A percentile compares a stretch with the other conserved stretches of the same genome.
Evolutionary conservation across 2,113 vertebrate genomes (phyloP).

Genomic region (Pseudopipra pipra): DNA sequence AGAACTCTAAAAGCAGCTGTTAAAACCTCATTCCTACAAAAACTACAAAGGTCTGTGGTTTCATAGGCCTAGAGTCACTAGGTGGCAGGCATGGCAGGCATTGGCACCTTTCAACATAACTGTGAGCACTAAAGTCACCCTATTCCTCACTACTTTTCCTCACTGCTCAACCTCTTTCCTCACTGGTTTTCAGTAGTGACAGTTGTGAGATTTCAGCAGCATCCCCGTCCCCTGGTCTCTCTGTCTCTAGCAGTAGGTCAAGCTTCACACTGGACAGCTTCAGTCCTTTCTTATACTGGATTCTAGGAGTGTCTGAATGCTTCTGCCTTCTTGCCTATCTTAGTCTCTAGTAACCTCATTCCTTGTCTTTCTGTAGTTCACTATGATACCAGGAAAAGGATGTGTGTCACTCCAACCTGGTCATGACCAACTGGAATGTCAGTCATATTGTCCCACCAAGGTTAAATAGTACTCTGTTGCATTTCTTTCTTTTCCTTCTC

Average conservation of each 20-base stretch:
- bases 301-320: not conserved
- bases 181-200: not conserved
- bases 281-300: not conserved
- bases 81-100: conserved; percentile 51
- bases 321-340: not conserved
- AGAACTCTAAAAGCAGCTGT: not conserved
- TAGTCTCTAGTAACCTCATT: not conserved
- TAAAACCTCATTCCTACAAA: not conserved
- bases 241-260: not conserved
- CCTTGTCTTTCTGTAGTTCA: not conserved
- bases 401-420: not conserved
- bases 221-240: not conserved
- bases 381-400: not conserved
- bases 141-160: not conserved
- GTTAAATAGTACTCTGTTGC: not conserved
- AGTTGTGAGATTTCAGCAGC: not conserved
- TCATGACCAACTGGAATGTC: fast-evolving
- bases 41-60: not conserved
- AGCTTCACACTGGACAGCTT: not conserved
- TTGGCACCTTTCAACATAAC: not conserved
- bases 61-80: conserved; percentile 6
- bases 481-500: not conserved
- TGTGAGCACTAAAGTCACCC: not conserved
- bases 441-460: not conserved
- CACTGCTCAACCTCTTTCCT: not conserved